Conservation (phyloP, 2,888 invertebrate genomes). For the Crioceris asparagi region DNA sequence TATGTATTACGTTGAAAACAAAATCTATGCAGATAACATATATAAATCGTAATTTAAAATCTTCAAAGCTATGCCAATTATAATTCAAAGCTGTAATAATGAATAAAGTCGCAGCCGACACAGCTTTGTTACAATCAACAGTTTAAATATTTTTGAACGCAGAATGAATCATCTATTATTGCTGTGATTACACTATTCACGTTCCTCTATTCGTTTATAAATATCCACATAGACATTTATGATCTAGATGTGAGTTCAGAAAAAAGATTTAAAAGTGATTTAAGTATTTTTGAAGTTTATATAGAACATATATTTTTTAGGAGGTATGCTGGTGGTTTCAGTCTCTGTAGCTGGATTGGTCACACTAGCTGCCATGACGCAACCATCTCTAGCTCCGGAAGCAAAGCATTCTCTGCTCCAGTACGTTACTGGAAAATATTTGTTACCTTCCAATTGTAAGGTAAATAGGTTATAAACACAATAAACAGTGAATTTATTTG, state of each 20-base stretch:
- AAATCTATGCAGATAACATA: not conserved
- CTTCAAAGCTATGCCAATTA: not conserved
- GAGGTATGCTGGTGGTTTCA: conserved; percentile 83
- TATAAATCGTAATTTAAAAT: no score
- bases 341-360: conserved; percentile 82
- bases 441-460: conserved; percentile 77
- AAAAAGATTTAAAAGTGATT: not conserved
- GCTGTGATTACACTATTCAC: no score
- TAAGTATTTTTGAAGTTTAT: not conserved
- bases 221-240: no score
- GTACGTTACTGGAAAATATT: conserved; percentile 85
- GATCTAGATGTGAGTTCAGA: no score
- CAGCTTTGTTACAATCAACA: no score
- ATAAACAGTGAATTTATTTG: not conserved
- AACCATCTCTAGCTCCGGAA: conserved; percentile 80
- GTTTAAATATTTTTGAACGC: no score
- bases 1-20: not conserved
- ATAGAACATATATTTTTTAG: conserved; percentile 38
- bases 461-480: conserved; percentile 17
- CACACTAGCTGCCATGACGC: conserved; percentile 83
- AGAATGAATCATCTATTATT: no score
- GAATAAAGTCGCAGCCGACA: no score
- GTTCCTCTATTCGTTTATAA: no score
- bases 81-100: no score
- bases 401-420: conserved; percentile 81